Base-by-base conservation (phyloP, 1,140 invertebrate species). In the Bombus affinis region DNA sequence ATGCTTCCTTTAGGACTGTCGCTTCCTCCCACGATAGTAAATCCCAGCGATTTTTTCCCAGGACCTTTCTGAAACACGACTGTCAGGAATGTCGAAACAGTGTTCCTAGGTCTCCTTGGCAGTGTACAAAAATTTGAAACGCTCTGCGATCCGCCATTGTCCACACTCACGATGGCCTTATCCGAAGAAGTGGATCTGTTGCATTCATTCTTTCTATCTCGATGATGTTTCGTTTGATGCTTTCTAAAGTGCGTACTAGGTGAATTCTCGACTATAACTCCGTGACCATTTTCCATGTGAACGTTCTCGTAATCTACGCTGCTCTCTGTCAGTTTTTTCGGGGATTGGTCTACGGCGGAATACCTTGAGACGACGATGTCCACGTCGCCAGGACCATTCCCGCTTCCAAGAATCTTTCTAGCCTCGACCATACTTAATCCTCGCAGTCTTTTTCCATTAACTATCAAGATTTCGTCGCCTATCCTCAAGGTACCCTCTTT, bases 1-100 rank as follows among this genome's bases (percentile, higher is more conserved):
- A 99, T 97, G 88, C 97, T 97, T 84, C 98, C 98, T 95, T 97
- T 97, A 1, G 98, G 97, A 37, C 98, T 98, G 93, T 99, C 98
- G 78, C 96, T 96, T 57, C 98, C 98, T 15, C 98, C 98, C 1
- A 99, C 98, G 88, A 99, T 98, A 73, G 98, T 98, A 92, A 99
- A 99, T 13, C 98, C 98, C 4, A 98, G 95, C 0, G 97, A 98
- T 93, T 98, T 98, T 90, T 97, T 97, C 9, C 97, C 97, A 5
- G 96, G 96, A 9, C 98, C 98, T 93, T 98, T 98, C 90, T 98
- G 96, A 90, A 98, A 97, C 0, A 97, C 96, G 1, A 98, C 97
- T 0, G 97, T 97, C 89, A 97, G 96, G 86, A 97, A 97, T 0
- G 96, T 96, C 37, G 97, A 96, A 10, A 97, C 95, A 0, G 96